These are phyloP conservation scores for Neomorphus geoffroyi DNA, from an alignment of 2,797 vertebrate genomes.

Conservation along the genomic window DNA sequence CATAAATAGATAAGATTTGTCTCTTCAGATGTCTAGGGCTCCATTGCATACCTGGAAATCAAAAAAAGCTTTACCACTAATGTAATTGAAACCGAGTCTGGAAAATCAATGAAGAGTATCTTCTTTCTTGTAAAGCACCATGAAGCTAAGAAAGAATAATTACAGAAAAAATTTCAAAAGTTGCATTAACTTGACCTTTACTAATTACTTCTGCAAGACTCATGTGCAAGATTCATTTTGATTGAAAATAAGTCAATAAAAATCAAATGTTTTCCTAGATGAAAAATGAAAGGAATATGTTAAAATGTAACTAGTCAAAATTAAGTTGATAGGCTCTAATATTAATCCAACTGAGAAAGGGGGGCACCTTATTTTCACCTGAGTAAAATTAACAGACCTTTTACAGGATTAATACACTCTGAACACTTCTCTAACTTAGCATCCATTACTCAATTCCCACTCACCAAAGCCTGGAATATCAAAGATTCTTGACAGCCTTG, in stretches of 20 bases:
- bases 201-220: background rate
- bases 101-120: background rate
- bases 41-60: background rate
- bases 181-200: background rate
- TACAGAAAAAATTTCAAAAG: background rate
- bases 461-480: background rate
- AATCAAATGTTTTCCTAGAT: background rate
- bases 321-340: background rate
- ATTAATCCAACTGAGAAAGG: background rate
- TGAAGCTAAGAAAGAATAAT: background rate
- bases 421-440: background rate
- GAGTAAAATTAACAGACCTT: background rate
- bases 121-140: background rate
- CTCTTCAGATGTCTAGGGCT: background rate
- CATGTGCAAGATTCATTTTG: background rate
- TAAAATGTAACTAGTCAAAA: background rate
- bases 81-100: background rate
- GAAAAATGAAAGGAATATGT: background rate
- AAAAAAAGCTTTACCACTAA: background rate
- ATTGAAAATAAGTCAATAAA: background rate
- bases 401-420: background rate
- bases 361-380: background rate
- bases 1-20: background rate
- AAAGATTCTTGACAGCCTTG: background rate
- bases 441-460: background rate